These are phyloP conservation scores for Rotaria socialis DNA, from an alignment of 2,888 invertebrate genomes.

Conservation along the genomic window DNA sequence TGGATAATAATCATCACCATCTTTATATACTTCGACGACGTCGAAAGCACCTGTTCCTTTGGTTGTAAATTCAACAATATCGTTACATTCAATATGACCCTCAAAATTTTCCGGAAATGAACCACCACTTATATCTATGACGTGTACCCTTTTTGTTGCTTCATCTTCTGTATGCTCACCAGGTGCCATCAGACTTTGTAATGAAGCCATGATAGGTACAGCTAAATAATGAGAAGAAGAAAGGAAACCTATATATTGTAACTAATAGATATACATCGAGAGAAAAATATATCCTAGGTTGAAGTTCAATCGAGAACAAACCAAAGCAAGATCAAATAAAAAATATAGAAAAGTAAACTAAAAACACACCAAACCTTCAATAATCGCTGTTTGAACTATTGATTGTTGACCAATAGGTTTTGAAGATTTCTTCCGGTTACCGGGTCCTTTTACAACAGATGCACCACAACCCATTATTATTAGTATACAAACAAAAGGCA, in stretches of 20 bases:
- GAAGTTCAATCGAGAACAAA: not conserved
- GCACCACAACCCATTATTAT: not conserved
- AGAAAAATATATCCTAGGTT: not conserved
- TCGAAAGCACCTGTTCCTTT: not conserved
- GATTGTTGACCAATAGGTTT: not conserved
- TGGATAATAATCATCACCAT: slow-evolving; percentile 3
- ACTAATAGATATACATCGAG: not conserved
- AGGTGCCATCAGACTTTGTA: not conserved
- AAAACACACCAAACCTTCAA: not conserved
- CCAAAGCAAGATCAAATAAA: not conserved
- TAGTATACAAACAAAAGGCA: not conserved
- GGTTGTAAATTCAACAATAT: not conserved
- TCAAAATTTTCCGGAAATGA: not conserved
- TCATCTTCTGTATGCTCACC: not conserved
- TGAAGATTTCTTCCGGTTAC: not conserved
- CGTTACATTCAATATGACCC: not conserved
- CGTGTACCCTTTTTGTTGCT: not conserved
- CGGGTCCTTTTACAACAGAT: not conserved
- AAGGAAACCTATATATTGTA: not conserved
- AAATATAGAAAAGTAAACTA: not conserved
- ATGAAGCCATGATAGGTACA: not conserved
- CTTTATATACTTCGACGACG: not conserved
- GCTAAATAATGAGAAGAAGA: not conserved
- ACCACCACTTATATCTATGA: not conserved
- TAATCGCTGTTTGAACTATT: not conserved